Evolutionary conservation across 2,113 vertebrate species (phyloP).

Genomic region (Pterocles orientalis): DNA sequence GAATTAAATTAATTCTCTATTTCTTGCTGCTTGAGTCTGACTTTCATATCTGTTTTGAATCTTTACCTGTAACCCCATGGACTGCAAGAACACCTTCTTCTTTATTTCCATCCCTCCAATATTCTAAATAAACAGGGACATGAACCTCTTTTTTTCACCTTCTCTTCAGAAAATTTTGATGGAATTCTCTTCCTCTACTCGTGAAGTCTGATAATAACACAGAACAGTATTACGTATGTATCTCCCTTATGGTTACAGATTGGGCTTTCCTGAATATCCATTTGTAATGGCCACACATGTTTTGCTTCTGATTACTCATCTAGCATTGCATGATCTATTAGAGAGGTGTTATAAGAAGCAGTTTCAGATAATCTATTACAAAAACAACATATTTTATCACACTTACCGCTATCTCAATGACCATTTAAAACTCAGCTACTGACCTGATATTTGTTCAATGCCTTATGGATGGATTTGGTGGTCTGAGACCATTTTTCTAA

Average conservation of each 20-base stretch:
- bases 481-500: constrained; percentile 5
- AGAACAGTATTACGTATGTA: neutral
- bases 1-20: neutral
- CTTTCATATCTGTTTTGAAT: neutral
- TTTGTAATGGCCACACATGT: neutral
- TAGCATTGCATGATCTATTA: neutral
- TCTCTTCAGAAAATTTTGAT: neutral
- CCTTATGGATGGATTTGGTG: neutral
- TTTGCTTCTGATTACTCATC: neutral
- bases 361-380: neutral
- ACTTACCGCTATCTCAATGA: constrained; percentile 10
- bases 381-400: neutral
- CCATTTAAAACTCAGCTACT: constrained; percentile 11
- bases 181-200: neutral
- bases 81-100: neutral
- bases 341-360: neutral
- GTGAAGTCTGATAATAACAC: neutral
- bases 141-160: neutral
- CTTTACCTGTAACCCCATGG: rapidly evolving
- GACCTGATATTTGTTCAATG: neutral
- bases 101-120: neutral
- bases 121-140: neutral
- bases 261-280: neutral
- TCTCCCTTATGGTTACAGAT: neutral
- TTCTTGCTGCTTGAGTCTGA: neutral